Evolutionary conservation across 1,140 invertebrate genomes (phyloP).

Genomic region (Aphidius gifuensis): DNA sequence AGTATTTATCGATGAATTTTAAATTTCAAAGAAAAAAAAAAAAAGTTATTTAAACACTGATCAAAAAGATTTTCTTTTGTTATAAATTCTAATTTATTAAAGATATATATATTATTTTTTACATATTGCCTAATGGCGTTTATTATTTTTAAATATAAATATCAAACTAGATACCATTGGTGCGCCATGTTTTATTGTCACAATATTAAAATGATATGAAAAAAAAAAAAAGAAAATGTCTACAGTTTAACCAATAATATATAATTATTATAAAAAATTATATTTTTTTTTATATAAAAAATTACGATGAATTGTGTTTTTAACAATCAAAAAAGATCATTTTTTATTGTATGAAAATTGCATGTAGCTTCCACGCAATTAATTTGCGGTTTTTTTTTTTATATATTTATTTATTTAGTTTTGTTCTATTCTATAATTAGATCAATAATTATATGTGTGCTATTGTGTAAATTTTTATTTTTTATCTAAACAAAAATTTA

Average conservation of each 20-base stretch:
- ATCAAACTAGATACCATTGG: neutral
- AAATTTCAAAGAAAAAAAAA: neutral
- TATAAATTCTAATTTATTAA: neutral
- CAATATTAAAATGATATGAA: neutral
- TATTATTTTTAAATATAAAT: neutral
- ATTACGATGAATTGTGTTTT: neutral
- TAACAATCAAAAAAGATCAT: neutral
- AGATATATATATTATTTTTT: neutral
- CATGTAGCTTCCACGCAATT: neutral
- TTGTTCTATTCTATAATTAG: too few relatives aligned
- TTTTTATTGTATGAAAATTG: neutral
- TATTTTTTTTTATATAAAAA: conserved; percentile 27
- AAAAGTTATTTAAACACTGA: neutral
- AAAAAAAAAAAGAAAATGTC: neutral
- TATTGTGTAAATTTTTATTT: too few relatives aligned
- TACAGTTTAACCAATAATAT: neutral
- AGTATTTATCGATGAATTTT: too few relatives aligned
- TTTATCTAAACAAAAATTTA: too few relatives aligned
- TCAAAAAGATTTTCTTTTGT: too few relatives aligned
- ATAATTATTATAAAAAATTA: neutral
- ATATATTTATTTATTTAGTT: neutral
- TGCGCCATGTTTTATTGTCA: neutral
- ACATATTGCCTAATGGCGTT: neutral
- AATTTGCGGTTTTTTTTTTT: too few relatives aligned
- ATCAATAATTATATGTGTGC: neutral